Conservation (phyloP, 1,140 invertebrate species). For the Drosophila jambulina region DNA sequence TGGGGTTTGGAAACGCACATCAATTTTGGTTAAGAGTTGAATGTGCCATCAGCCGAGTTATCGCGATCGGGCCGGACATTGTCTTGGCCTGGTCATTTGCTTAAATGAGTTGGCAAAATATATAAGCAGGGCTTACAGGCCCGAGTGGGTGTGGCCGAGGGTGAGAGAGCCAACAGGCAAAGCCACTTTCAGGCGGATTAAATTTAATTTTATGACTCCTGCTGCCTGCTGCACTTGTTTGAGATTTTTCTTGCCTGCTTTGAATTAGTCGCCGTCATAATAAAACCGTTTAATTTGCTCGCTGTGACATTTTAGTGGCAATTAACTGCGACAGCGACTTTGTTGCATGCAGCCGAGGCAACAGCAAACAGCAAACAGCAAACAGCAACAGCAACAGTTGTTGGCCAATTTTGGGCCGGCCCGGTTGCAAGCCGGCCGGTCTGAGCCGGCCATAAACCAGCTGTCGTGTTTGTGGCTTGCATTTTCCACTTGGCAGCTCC, state of each 20-base stretch:
- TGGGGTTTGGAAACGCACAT: slow-evolving; percentile 26
- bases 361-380: no score
- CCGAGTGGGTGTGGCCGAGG: slow-evolving; percentile 61
- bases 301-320: slow-evolving; percentile 57
- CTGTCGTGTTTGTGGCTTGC: slow-evolving; percentile 35
- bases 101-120: slow-evolving; percentile 77
- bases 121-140: slow-evolving; percentile 51
- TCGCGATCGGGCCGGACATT: slow-evolving; percentile 61
- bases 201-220: slow-evolving; percentile 74
- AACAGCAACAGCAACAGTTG: slow-evolving; percentile 16
- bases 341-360: slow-evolving; percentile 69
- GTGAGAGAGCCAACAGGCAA: slow-evolving; percentile 41
- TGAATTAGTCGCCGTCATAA: slow-evolving; percentile 65
- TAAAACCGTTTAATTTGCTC: slow-evolving; percentile 69
- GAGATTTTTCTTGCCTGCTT: slow-evolving; percentile 16
- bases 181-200: slow-evolving; percentile 69
- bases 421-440: slow-evolving; percentile 45
- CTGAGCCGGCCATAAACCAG: slow-evolving; percentile 67
- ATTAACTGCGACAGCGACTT: slow-evolving; percentile 46
- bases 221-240: slow-evolving; percentile 57
- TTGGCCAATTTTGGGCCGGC: slow-evolving; percentile 56
- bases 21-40: slow-evolving; percentile 77
- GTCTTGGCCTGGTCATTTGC: slow-evolving; percentile 77
- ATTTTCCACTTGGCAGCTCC: slow-evolving; percentile 58
- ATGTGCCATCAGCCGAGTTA: slow-evolving; percentile 67